These are phyloP conservation scores for Paelopatides confundens DNA, from an alignment of 53 echinoderm and acorn worm genomes.

Conservation along the genomic window DNA sequence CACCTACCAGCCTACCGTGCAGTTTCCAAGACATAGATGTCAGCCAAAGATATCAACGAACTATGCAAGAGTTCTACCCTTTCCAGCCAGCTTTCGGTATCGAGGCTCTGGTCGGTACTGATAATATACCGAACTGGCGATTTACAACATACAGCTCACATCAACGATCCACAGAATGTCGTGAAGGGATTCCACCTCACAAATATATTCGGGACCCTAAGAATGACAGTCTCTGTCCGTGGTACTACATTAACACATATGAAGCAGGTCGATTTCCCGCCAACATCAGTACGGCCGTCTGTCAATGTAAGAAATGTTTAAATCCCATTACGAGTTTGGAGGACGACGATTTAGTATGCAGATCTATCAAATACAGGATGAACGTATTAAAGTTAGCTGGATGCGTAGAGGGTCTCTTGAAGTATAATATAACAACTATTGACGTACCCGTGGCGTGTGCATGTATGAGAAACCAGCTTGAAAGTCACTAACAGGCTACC, in stretches of 20 bases:
- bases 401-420: constrained; percentile 7
- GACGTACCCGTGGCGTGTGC: constrained; percentile 38
- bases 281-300: not conserved
- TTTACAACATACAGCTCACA: not conserved
- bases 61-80: constrained; percentile 1
- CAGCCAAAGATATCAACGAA: not conserved
- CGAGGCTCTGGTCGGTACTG: not conserved
- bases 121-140: not conserved
- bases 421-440: not conserved
- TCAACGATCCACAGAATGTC: not conserved
- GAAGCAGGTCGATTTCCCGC: constrained; percentile 10
- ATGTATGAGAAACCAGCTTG: constrained; percentile 1
- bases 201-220: not conserved
- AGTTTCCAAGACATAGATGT: not conserved
- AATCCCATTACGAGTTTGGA: not conserved
- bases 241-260: constrained; percentile 1
- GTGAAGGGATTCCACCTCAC: not conserved
- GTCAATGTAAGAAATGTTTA: not conserved
- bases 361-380: constrained; percentile 17
- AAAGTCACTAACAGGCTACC: no score
- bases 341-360: not conserved
- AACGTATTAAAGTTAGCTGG: not conserved
- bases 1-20: not conserved
- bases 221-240: constrained; percentile 11
- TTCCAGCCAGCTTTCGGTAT: constrained; percentile 6